Evolutionary conservation across 2,888 invertebrate genomes (phyloP).

Genomic region (Tipula helvola): DNA sequence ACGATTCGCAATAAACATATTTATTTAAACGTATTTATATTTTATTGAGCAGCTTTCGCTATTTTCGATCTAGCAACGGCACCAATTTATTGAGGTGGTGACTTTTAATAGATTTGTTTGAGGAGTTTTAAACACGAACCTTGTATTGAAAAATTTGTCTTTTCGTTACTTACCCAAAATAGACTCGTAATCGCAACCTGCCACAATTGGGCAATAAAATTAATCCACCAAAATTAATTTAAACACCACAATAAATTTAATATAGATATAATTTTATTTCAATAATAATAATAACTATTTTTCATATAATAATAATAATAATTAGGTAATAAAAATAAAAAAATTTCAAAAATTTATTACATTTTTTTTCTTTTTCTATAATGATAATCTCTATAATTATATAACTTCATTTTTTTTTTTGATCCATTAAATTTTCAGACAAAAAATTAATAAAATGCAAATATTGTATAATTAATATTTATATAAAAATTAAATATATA

Average conservation of each 20-base stretch:
- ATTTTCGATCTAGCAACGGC: no score
- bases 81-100: no score
- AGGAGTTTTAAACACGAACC: no score
- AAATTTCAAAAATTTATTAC: background rate
- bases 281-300: background rate
- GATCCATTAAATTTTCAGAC: background rate
- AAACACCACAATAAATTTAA: background rate
- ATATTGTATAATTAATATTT: background rate
- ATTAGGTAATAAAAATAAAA: background rate
- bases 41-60: no score
- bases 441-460: background rate
- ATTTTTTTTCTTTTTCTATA: background rate
- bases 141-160: no score
- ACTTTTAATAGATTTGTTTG: no score
- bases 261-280: slow-evolving; percentile 4
- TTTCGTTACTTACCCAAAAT: no score
- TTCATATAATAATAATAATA: background rate
- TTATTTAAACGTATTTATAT: no score
- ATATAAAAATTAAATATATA: background rate
- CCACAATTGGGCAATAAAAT: background rate
- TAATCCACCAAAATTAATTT: background rate
- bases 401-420: background rate
- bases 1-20: no score
- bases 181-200: no score
- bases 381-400: background rate